Evolutionary conservation across 2,888 invertebrate species (phyloP).

Genomic region (Heteropelma amictum): DNA sequence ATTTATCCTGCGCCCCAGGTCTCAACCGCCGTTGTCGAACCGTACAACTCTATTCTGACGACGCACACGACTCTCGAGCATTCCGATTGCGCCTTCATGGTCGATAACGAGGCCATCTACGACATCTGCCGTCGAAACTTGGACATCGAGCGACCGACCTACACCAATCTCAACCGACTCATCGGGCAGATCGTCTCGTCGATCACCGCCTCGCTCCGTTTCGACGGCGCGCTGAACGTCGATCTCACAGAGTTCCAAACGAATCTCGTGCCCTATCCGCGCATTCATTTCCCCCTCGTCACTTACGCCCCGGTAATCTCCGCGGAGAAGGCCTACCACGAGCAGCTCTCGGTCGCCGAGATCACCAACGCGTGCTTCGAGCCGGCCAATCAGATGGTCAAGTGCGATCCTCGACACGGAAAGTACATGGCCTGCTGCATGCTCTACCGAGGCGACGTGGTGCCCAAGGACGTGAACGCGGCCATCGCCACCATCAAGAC

Average conservation of each 20-base stretch:
- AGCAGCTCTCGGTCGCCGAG: conserved; percentile 93
- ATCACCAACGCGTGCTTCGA: conserved; percentile 98
- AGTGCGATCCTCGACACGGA: conserved; percentile 94
- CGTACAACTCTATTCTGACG: conserved; percentile 97
- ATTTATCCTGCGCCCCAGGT: conserved; percentile 97
- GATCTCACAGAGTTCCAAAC: conserved; percentile 97
- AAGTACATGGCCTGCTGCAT: conserved; percentile 98
- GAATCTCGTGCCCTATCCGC: conserved; percentile 96
- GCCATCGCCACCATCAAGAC: conserved; percentile 97
- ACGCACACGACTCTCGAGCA: conserved; percentile 97
- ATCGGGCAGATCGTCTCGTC: conserved; percentile 83
- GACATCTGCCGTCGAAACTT: conserved; percentile 96
- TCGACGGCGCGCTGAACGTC: conserved; percentile 95
- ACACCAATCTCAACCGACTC: conserved; percentile 91
- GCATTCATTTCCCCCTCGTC: conserved; percentile 96
- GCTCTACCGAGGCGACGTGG: conserved; percentile 96
- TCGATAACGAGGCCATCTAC: conserved; percentile 93
- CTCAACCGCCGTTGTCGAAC: conserved; percentile 94
- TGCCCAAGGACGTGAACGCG: conserved; percentile 96
- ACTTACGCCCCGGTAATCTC: conserved; percentile 96
- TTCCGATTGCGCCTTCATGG: conserved; percentile 98
- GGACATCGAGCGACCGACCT: conserved; percentile 96
- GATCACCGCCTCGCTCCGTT: conserved; percentile 96
- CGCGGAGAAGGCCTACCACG: conserved; percentile 96
- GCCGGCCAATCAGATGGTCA: conserved; percentile 97